These are phyloP conservation scores for Sisyra terminalis DNA, from an alignment of 2,888 invertebrate genomes.

Conservation along the genomic window DNA sequence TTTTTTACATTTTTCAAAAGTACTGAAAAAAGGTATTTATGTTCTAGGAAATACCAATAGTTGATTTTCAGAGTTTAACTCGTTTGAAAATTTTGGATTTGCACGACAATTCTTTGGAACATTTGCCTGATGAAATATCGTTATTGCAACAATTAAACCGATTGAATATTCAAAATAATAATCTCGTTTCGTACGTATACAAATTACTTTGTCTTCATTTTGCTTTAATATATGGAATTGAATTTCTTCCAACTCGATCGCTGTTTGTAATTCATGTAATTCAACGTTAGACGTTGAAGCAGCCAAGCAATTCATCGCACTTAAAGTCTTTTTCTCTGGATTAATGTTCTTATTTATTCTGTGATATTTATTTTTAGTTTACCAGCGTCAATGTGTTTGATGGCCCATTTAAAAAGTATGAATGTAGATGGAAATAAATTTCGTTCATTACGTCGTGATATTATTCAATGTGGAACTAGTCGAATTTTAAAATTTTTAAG, in stretches of 20 bases:
- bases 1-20: no score
- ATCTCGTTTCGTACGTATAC: constrained; percentile 30
- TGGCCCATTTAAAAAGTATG: constrained; percentile 67
- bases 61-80: constrained; percentile 53
- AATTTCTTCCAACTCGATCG: no score
- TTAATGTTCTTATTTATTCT: no score
- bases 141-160: constrained; percentile 58
- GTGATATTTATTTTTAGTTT: constrained; percentile 29
- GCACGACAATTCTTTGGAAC: constrained; percentile 62
- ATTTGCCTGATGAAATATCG: constrained; percentile 63
- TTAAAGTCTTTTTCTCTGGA: no score
- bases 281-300: no score
- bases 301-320: no score
- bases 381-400: constrained; percentile 45
- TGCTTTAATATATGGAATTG: no score
- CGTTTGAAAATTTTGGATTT: constrained; percentile 61
- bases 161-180: constrained; percentile 74
- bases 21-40: no score
- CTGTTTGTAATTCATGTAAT: no score
- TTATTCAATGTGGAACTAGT: constrained; percentile 69
- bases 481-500: constrained; percentile 62
- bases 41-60: constrained; percentile 54
- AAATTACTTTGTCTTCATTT: no score
- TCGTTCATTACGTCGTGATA: constrained; percentile 63
- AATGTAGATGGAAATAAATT: constrained; percentile 77